Conservation (phyloP, 2,113 vertebrate genomes). For the Oncorhynchus keta region DNA sequence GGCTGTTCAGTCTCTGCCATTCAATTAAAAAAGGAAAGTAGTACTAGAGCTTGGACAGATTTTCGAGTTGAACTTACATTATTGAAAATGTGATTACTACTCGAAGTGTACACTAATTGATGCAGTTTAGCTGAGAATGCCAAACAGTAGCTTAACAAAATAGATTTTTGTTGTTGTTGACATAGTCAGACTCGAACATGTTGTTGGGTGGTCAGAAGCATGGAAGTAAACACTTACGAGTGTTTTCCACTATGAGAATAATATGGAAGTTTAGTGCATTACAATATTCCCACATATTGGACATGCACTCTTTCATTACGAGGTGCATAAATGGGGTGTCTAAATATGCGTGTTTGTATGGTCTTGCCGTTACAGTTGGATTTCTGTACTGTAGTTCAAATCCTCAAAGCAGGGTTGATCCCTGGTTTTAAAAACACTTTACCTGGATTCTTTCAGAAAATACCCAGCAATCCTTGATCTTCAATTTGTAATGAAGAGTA, state of each 20-base stretch:
- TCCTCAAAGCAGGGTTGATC: neutral
- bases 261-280: neutral
- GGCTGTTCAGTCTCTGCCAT: conserved; percentile 22
- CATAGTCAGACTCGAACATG: too few species aligned
- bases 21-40: conserved; percentile 27
- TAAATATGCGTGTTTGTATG: neutral
- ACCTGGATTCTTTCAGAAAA: neutral
- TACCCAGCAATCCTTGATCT: neutral
- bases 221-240: neutral
- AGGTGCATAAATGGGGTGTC: neutral
- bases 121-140: too few species aligned
- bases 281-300: neutral
- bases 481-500: neutral
- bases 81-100: too few species aligned
- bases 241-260: neutral
- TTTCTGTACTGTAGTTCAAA: neutral
- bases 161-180: neutral
- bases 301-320: neutral
- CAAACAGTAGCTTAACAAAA: neutral
- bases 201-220: neutral
- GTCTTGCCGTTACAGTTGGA: too few species aligned
- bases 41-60: conserved; percentile 21
- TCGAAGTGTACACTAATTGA: too few species aligned
- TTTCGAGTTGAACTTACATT: too few species aligned
- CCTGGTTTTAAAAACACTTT: neutral